Evolutionary conservation across 2,888 invertebrate genomes (phyloP).

Genomic region (Apamea epomidion): DNA sequence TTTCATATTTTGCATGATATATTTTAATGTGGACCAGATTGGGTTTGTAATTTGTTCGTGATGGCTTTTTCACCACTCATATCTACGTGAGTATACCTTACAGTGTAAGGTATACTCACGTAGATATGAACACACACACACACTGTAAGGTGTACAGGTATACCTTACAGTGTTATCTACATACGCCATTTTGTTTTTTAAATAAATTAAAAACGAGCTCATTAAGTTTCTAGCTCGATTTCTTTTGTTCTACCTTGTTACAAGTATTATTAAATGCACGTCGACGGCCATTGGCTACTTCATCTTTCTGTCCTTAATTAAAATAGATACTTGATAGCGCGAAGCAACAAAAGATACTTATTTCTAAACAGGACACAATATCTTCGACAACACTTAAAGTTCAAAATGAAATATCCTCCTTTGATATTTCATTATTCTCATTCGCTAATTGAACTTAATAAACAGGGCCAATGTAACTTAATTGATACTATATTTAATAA

Average conservation of each 20-base stretch:
- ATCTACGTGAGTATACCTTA: background rate
- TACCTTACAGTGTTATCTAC: background rate
- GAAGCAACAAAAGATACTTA: slow-evolving; percentile 16
- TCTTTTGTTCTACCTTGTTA: background rate
- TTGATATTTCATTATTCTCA: slow-evolving; percentile 60
- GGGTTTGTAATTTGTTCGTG: slow-evolving; percentile 34
- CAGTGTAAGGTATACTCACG: no score
- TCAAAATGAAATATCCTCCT: slow-evolving; percentile 51
- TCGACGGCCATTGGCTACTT: background rate
- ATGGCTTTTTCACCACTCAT: slow-evolving; percentile 27
- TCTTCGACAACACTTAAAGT: slow-evolving; percentile 7
- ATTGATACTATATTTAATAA: slow-evolving; percentile 63
- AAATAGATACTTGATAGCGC: slow-evolving; percentile 12
- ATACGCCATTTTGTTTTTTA: background rate
- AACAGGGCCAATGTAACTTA: slow-evolving; percentile 60
- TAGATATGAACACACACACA: no score
- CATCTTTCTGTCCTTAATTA: background rate
- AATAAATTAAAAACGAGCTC: background rate
- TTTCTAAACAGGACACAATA: slow-evolving; percentile 6
- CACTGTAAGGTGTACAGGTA: no score
- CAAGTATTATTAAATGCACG: background rate
- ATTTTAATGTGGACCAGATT: slow-evolving; percentile 56
- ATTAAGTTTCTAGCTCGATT: background rate
- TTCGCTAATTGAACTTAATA: slow-evolving; percentile 61
- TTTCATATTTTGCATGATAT: slow-evolving; percentile 65